Percentiles rank a stretch among this genome's conserved stretches.
phyloP scores from a whole-genome alignment of 2,797 vertebrate species.

The Leptoclinus maculatus region DNA sequence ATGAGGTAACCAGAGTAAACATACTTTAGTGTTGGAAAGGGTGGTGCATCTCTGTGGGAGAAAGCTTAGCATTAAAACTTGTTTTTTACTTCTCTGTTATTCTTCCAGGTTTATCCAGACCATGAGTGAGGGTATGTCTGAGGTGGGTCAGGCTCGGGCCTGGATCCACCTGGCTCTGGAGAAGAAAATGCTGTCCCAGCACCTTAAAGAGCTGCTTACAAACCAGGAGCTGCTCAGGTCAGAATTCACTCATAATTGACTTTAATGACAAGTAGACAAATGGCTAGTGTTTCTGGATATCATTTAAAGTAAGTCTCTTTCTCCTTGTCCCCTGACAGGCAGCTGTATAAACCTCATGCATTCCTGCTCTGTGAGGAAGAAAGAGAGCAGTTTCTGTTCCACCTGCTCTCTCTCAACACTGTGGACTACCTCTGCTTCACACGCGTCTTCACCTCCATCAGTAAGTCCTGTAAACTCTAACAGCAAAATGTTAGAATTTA shows the following conservation, averaged over 20 bases:
- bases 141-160: slow-evolving; percentile 93
- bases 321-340: slow-evolving; percentile 79
- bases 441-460: slow-evolving; percentile 95
- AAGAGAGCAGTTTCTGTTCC: slow-evolving; percentile 97
- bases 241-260: slow-evolving; percentile 28
- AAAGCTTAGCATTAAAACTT: slow-evolving; percentile 9
- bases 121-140: slow-evolving; percentile 95
- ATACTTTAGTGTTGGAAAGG: neutral
- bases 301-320: neutral
- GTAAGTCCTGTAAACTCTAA: slow-evolving; percentile 81
- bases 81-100: neutral
- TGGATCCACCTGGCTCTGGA: slow-evolving; percentile 97
- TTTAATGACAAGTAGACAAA: neutral
- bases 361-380: slow-evolving; percentile 98
- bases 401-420: slow-evolving; percentile 96
- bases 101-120: slow-evolving; percentile 91
- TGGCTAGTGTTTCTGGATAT: neutral
- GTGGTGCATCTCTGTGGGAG: neutral
- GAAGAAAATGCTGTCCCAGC: slow-evolving; percentile 96
- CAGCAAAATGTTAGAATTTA: slow-evolving; percentile 16
- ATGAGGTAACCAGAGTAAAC: slow-evolving; percentile 87
- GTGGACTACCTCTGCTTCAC: slow-evolving; percentile 99
- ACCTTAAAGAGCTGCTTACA: slow-evolving; percentile 94
- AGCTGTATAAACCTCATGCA: slow-evolving; percentile 96
- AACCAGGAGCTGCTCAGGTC: slow-evolving; percentile 94